Percentiles rank a stretch among this genome's conserved stretches.
Conservation (phyloP, 1,140 invertebrate genomes). For the Musca vetustissima region DNA sequence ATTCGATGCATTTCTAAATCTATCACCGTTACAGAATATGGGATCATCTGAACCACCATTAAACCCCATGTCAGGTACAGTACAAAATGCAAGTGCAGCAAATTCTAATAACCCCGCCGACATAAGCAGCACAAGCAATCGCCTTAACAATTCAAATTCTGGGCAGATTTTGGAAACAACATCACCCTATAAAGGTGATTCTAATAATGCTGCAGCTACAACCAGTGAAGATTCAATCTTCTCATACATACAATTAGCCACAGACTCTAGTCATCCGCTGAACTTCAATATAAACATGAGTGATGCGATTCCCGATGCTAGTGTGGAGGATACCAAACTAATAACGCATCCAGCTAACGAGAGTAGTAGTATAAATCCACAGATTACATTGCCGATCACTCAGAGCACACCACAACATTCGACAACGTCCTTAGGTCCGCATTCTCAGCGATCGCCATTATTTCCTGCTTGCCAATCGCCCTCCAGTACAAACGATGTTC, state of each 20-base stretch:
- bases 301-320: slow-evolving; percentile 44
- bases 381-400: slow-evolving; percentile 31
- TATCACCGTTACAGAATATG: slow-evolving; percentile 44
- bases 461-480: slow-evolving; percentile 24
- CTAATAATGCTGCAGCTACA: slow-evolving; percentile 34
- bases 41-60: slow-evolving; percentile 30
- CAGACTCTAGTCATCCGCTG: slow-evolving; percentile 42
- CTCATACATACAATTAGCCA: slow-evolving; percentile 51
- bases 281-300: slow-evolving; percentile 52
- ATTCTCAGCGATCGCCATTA: slow-evolving; percentile 40
- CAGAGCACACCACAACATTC: slow-evolving; percentile 34
- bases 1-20: slow-evolving; percentile 47
- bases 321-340: slow-evolving; percentile 44
- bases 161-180: slow-evolving; percentile 29
- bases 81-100: slow-evolving; percentile 4
- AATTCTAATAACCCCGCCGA: slow-evolving; percentile 26
- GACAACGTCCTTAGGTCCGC: slow-evolving; percentile 18
- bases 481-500: slow-evolving; percentile 22
- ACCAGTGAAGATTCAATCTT: slow-evolving; percentile 49
- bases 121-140: slow-evolving; percentile 28
- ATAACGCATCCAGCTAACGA: slow-evolving; percentile 25
- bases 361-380: slow-evolving; percentile 3
- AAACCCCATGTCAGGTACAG: slow-evolving; percentile 29
- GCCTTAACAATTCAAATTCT: not conserved
- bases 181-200: not conserved